Percentiles rank a stretch among this genome's conserved stretches.
Conservation (phyloP, 2,888 invertebrate species). For the Eurytoma adleriae region DNA sequence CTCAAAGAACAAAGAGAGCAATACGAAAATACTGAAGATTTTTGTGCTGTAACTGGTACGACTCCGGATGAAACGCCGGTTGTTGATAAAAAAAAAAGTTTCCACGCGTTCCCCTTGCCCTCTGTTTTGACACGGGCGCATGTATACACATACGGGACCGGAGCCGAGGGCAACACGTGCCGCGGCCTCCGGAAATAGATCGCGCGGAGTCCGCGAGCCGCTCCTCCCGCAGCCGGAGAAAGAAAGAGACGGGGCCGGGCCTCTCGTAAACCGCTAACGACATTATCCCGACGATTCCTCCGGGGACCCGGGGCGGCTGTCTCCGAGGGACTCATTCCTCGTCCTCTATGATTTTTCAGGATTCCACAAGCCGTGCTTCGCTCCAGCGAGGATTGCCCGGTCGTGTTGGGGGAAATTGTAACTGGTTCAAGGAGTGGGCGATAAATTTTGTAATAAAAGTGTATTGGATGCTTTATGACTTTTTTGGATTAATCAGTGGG, state of each 20-base stretch:
- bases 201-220: neutral
- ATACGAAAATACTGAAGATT: too few species aligned
- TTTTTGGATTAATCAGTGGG: too few species aligned
- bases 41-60: too few species aligned
- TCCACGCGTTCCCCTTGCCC: too few species aligned
- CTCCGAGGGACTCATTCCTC: too few species aligned
- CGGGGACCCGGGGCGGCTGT: neutral
- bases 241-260: constrained; percentile 4
- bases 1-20: too few species aligned
- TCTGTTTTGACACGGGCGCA: constrained; percentile 18
- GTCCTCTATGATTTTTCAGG: neutral
- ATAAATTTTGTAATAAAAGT: too few species aligned
- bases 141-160: neutral
- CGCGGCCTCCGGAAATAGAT: constrained; percentile 31
- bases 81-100: too few species aligned
- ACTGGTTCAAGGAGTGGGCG: too few species aligned
- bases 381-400: neutral
- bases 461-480: too few species aligned
- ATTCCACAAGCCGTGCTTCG: neutral
- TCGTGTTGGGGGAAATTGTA: neutral
- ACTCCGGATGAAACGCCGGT: too few species aligned
- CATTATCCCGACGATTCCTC: constrained; percentile 34
- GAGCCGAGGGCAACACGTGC: constrained; percentile 1
- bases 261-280: constrained; percentile 41
- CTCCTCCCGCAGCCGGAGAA: constrained; percentile 10